phyloP scores from a whole-genome alignment of 2,888 invertebrate species.

The Platycheirus rosarum region DNA sequence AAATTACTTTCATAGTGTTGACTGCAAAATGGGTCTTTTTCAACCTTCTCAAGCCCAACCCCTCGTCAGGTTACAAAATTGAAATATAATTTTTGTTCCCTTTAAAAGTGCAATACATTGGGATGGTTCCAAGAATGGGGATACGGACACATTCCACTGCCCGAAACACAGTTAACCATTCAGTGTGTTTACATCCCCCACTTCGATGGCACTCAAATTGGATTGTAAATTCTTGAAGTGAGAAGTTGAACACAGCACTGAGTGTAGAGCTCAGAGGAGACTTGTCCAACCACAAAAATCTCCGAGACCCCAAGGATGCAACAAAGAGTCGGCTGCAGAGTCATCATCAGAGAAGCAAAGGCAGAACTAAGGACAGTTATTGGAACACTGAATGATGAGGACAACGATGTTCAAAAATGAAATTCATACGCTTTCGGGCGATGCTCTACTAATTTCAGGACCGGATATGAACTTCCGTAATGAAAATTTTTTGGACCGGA shows the following conservation, averaged over 20 bases:
- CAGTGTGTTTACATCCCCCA: conserved; percentile 54
- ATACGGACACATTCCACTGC: conserved; percentile 44
- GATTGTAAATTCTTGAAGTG: conserved; percentile 74
- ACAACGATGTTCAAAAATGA: conserved; percentile 65
- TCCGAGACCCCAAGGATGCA: conserved; percentile 64
- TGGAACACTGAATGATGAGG: conserved; percentile 69
- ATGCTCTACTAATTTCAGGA: conserved; percentile 80
- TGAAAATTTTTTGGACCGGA: conserved; percentile 88
- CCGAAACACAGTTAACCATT: conserved; percentile 49
- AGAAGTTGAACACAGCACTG: conserved; percentile 70
- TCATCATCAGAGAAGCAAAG: not conserved
- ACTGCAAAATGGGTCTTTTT: conserved; percentile 19
- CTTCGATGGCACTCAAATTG: conserved; percentile 64
- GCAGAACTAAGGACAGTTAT: not conserved
- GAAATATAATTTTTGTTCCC: conserved; percentile 73
- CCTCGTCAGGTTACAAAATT: conserved; percentile 61
- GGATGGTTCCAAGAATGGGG: conserved; percentile 8
- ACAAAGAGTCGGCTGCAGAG: conserved; percentile 46
- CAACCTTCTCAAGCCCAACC: too few relatives aligned
- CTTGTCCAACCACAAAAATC: conserved; percentile 66
- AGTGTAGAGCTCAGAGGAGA: conserved; percentile 46
- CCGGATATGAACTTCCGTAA: conserved; percentile 95
- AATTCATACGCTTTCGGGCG: conserved; percentile 74
- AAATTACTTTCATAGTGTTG: conserved; percentile 36
- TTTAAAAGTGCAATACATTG: conserved; percentile 45